Conservation (phyloP, 2,797 vertebrate species). For the Pteropus rufus region DNA sequence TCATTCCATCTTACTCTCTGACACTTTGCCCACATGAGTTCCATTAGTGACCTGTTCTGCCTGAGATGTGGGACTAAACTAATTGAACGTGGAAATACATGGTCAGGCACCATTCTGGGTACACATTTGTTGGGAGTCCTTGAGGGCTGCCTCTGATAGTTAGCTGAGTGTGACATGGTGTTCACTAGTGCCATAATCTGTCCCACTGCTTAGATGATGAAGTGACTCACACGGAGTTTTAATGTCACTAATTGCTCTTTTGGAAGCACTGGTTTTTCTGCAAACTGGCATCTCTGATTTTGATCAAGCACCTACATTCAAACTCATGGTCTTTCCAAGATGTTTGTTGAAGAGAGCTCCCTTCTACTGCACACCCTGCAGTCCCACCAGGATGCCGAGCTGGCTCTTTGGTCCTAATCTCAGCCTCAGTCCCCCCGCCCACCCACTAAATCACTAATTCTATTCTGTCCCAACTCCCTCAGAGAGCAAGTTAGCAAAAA, state of each 20-base stretch:
- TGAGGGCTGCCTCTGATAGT: background rate
- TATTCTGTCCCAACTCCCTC: background rate
- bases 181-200: fast-evolving
- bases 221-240: background rate
- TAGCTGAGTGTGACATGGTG: background rate
- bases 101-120: background rate
- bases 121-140: background rate
- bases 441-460: background rate
- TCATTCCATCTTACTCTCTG: background rate
- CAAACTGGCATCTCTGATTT: background rate
- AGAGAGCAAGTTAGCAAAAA: background rate
- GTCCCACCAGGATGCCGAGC: background rate
- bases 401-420: background rate
- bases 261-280: background rate
- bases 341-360: background rate
- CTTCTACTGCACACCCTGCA: fast-evolving
- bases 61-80: background rate
- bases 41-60: background rate
- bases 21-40: background rate
- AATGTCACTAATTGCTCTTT: background rate
- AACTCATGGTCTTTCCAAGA: background rate
- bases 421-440: fast-evolving
- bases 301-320: background rate
- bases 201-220: background rate
- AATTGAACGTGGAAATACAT: background rate